These are phyloP conservation scores for Erythrocercus mccallii DNA, from an alignment of 2,113 vertebrate genomes.

Conservation along the genomic window DNA sequence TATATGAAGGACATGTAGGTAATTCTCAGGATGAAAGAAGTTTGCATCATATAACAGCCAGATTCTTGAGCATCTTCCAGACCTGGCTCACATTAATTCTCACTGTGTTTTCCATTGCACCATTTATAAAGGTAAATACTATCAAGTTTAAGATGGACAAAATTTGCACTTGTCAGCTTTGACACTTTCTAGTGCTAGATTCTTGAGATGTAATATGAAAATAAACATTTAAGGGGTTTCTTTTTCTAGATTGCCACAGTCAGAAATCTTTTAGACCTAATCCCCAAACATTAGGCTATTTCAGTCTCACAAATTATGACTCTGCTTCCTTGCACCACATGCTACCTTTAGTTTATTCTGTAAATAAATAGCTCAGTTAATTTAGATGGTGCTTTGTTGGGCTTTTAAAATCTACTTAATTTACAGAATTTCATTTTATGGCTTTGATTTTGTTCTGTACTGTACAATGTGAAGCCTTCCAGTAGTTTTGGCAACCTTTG, in stretches of 20 bases:
- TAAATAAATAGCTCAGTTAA: background rate
- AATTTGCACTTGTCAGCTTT: background rate
- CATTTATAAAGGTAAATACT: background rate
- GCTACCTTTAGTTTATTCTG: background rate
- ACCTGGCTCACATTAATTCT: background rate
- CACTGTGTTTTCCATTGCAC: background rate
- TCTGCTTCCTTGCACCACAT: background rate
- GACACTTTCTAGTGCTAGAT: background rate
- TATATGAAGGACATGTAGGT: background rate
- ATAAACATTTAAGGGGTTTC: background rate
- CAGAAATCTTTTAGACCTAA: background rate
- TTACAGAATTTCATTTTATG: background rate
- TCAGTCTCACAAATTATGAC: background rate
- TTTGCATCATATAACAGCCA: background rate
- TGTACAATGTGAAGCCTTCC: background rate
- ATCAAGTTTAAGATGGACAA: background rate
- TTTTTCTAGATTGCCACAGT: background rate
- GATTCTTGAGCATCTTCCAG: background rate
- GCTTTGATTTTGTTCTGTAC: background rate
- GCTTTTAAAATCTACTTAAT: rapidly evolving
- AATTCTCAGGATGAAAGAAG: background rate
- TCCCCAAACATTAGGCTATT: background rate
- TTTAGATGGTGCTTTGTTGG: background rate
- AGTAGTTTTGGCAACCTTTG: background rate
- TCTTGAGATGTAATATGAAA: background rate